Conservation (phyloP, 2,797 vertebrate genomes). For the Dipus sagitta region DNA sequence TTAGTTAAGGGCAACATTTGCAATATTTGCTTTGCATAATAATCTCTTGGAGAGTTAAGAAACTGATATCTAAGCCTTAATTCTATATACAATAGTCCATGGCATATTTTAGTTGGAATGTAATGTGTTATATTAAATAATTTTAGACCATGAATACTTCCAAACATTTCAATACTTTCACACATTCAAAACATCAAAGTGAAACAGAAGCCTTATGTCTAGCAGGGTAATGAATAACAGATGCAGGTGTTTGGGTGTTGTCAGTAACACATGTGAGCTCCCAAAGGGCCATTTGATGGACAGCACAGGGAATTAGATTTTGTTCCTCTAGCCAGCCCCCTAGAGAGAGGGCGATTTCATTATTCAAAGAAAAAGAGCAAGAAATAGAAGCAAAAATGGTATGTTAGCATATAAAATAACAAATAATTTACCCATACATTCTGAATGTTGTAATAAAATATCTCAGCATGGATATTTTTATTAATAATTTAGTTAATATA, state of each 20-base stretch:
- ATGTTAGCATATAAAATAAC: background rate
- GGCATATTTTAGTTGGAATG: background rate
- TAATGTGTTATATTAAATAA: conserved; percentile 14
- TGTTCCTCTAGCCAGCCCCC: background rate
- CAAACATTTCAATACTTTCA: conserved; percentile 1
- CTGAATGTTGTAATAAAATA: background rate
- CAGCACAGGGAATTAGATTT: too few species aligned
- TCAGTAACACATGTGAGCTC: background rate
- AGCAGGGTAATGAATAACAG: background rate
- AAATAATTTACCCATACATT: background rate
- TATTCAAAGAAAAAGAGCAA: background rate
- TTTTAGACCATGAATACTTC: background rate
- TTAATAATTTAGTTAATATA: background rate
- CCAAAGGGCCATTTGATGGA: too few species aligned
- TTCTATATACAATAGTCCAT: background rate
- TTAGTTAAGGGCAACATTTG: background rate
- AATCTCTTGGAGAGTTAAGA: background rate
- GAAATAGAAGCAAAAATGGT: background rate
- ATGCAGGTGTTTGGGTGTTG: background rate
- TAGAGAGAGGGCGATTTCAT: background rate
- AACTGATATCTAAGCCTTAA: background rate
- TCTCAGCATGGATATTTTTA: background rate
- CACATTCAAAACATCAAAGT: background rate
- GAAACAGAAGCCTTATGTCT: background rate
- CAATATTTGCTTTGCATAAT: conserved; percentile 1